phyloP scores from a whole-genome alignment of 2,113 vertebrate genomes.

The Abramis brama region DNA sequence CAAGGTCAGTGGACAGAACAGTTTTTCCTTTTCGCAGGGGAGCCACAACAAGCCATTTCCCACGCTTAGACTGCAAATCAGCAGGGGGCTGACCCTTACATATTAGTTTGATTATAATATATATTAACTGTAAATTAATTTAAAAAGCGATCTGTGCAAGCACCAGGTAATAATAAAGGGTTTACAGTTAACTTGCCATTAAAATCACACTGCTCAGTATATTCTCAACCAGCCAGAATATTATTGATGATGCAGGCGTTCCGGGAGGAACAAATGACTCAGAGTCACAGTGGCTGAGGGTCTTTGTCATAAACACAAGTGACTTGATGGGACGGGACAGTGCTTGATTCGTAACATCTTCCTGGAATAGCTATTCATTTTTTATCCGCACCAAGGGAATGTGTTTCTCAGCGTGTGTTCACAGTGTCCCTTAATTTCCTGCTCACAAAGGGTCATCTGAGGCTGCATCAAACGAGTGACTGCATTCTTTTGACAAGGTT shows the following conservation, averaged over 20 bases:
- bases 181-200: neutral
- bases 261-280: neutral
- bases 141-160: neutral
- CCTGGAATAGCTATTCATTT: slow-evolving; percentile 39
- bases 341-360: slow-evolving; percentile 16
- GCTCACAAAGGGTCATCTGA: slow-evolving; percentile 24
- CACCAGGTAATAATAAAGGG: neutral
- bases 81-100: slow-evolving; percentile 43
- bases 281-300: neutral
- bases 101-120: slow-evolving; percentile 21
- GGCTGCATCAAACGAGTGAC: neutral
- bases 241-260: slow-evolving; percentile 9
- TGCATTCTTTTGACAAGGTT: neutral
- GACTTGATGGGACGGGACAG: slow-evolving; percentile 35
- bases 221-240: neutral
- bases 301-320: slow-evolving; percentile 41
- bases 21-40: slow-evolving; percentile 69
- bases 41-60: slow-evolving; percentile 69
- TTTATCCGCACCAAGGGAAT: slow-evolving; percentile 34
- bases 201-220: neutral
- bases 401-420: slow-evolving; percentile 48
- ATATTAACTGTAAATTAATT: neutral
- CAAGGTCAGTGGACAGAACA: slow-evolving; percentile 67
- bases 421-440: neutral
- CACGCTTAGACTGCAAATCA: slow-evolving; percentile 68